Percentiles rank a stretch among this genome's conserved stretches.
phyloP scores from a whole-genome alignment of 64 coral and sea anemone genomes.

The Stichodactyla mertensii region DNA sequence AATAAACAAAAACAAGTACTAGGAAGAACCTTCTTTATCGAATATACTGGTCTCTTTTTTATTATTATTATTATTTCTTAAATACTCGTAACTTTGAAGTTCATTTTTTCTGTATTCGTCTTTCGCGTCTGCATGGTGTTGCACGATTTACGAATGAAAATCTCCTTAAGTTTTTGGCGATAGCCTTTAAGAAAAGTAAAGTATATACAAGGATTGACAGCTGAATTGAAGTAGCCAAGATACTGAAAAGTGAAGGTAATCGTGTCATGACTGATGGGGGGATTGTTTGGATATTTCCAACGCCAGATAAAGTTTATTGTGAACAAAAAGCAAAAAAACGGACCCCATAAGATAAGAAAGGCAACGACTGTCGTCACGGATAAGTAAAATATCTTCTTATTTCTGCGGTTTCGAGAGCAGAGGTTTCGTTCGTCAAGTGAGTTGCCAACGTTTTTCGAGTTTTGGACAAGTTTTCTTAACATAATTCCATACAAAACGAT shows the following conservation, averaged over 20 bases:
- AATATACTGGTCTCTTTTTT: too few relatives aligned
- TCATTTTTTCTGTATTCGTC: too few relatives aligned
- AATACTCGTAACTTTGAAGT: too few relatives aligned
- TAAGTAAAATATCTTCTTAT: not conserved
- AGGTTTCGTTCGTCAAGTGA: not conserved
- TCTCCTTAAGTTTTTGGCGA: not conserved
- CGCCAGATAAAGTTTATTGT: not conserved
- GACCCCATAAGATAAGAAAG: not conserved
- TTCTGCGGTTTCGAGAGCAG: not conserved
- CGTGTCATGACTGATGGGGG: not conserved
- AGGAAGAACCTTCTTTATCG: too few relatives aligned
- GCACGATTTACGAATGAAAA: too few relatives aligned
- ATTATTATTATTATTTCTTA: too few relatives aligned
- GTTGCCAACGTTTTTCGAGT: not conserved
- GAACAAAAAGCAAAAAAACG: not conserved
- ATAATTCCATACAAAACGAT: not conserved
- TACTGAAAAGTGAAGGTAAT: not conserved
- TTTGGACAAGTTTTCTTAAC: not conserved
- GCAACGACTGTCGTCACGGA: not conserved
- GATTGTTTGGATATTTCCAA: not conserved
- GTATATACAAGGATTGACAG: not conserved
- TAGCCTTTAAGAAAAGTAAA: not conserved
- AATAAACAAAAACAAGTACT: too few relatives aligned
- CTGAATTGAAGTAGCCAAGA: not conserved
- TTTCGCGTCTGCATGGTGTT: too few relatives aligned